A percentile compares a stretch with the other conserved stretches of the same genome.
Conservation (phyloP, 2,888 invertebrate genomes). For the Parnassius mnemosyne region DNA sequence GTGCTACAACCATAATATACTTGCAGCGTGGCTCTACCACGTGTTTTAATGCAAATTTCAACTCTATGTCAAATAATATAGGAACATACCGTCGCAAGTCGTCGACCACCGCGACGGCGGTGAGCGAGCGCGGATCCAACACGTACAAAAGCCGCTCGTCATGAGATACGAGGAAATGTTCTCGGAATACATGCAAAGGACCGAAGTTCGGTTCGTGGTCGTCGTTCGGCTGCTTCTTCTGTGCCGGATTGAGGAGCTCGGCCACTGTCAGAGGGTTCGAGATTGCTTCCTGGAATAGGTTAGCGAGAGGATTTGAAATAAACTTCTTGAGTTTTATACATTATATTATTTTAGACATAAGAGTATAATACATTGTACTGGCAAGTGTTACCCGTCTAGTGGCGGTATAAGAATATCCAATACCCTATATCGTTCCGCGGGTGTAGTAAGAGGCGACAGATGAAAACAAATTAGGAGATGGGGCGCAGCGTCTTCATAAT, state of each 20-base stretch:
- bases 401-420: too few relatives aligned
- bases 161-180: slow-evolving; percentile 87
- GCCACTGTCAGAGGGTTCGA: slow-evolving; percentile 82
- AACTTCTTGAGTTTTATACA: too few relatives aligned
- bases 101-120: slow-evolving; percentile 83
- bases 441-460: too few relatives aligned
- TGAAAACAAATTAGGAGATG: too few relatives aligned
- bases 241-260: slow-evolving; percentile 85
- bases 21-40: too few relatives aligned
- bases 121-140: slow-evolving; percentile 85
- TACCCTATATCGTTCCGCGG: too few relatives aligned
- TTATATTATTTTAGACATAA: too few relatives aligned
- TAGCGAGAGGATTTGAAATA: slow-evolving; percentile 40
- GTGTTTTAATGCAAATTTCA: not conserved
- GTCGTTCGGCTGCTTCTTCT: slow-evolving; percentile 38
- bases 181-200: slow-evolving; percentile 83
- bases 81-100: slow-evolving; percentile 77
- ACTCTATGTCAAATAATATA: not conserved
- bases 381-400: too few relatives aligned
- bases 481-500: too few relatives aligned
- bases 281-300: slow-evolving; percentile 73
- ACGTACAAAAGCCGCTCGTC: slow-evolving; percentile 86
- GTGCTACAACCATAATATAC: too few relatives aligned
- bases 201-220: slow-evolving; percentile 62
- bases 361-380: too few relatives aligned